Evolutionary conservation across 2,888 invertebrate genomes (phyloP).

Genomic region (Idaea aversata): DNA sequence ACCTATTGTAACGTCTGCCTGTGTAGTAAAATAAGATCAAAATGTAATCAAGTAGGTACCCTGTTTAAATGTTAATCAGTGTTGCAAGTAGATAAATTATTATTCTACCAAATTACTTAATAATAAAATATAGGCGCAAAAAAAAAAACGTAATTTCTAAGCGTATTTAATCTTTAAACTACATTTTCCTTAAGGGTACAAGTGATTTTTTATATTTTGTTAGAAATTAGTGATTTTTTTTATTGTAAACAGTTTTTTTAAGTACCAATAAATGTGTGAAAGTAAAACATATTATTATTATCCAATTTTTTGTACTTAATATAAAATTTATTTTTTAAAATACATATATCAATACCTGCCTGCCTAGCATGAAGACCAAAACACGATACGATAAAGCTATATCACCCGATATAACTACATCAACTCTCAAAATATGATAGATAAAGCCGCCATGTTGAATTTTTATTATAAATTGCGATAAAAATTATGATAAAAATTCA

Average conservation of each 20-base stretch:
- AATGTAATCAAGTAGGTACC: not conserved
- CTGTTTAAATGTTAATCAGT: not conserved
- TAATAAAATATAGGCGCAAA: not conserved
- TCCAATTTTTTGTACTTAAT: slow-evolving; percentile 4
- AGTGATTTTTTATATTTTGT: slow-evolving; percentile 31
- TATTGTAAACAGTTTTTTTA: slow-evolving; percentile 29
- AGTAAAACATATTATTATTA: slow-evolving; percentile 7
- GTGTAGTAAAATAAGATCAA: not conserved
- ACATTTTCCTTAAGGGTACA: slow-evolving; percentile 23
- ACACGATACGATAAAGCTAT: too few species aligned
- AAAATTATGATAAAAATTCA: too few species aligned
- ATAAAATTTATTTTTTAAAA: slow-evolving; percentile 17
- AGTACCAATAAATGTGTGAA: slow-evolving; percentile 30
- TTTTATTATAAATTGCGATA: too few species aligned
- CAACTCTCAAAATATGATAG: too few species aligned
- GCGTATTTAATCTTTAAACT: slow-evolving; percentile 7
- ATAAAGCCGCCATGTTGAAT: too few species aligned
- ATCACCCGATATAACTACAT: too few species aligned
- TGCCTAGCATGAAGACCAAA: too few species aligned
- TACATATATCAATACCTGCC: slow-evolving; percentile 19
- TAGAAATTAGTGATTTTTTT: slow-evolving; percentile 33
- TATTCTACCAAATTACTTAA: not conserved
- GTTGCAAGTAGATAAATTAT: not conserved
- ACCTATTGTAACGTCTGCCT: not conserved
- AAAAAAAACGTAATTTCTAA: not conserved